A percentile compares a stretch with the other conserved stretches of the same genome.
Evolutionary conservation across 2,888 invertebrate species (phyloP).

Genomic region (Tachina fera): DNA sequence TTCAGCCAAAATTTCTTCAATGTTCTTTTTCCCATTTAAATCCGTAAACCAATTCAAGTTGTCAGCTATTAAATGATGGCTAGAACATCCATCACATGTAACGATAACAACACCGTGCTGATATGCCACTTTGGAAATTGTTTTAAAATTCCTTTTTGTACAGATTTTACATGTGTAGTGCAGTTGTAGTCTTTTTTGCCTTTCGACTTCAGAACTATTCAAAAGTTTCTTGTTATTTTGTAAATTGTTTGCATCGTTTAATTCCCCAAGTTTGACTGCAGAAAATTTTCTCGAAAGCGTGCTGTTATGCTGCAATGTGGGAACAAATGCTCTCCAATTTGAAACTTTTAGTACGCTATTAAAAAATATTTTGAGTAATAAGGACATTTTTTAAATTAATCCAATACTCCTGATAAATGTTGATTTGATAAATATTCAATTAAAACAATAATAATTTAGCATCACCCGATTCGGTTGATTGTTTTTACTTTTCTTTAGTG

Average conservation of each 20-base stretch:
- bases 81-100: constrained; percentile 80
- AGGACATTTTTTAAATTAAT: not conserved
- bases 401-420: too few relatives aligned
- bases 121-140: constrained; percentile 79
- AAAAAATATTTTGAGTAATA: not conserved
- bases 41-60: constrained; percentile 79
- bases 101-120: constrained; percentile 79
- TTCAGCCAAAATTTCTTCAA: constrained; percentile 78
- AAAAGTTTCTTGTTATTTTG: not conserved
- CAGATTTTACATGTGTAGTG: constrained; percentile 79
- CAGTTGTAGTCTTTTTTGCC: constrained; percentile 74
- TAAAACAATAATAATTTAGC: too few relatives aligned
- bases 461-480: too few relatives aligned
- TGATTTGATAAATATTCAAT: too few relatives aligned
- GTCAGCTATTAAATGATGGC: constrained; percentile 79
- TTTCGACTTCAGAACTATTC: not conserved
- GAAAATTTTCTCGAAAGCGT: not conserved
- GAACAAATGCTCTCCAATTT: not conserved
- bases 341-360: not conserved
- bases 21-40: constrained; percentile 76
- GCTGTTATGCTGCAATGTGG: not conserved
- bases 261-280: too few relatives aligned
- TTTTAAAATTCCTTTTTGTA: constrained; percentile 78
- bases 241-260: not conserved
- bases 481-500: too few relatives aligned